Evolutionary conservation across 2,113 vertebrate species (phyloP), one percentile per base, ranked within the genome.

Genomic region (Anser brachyrhynchus): DNA sequence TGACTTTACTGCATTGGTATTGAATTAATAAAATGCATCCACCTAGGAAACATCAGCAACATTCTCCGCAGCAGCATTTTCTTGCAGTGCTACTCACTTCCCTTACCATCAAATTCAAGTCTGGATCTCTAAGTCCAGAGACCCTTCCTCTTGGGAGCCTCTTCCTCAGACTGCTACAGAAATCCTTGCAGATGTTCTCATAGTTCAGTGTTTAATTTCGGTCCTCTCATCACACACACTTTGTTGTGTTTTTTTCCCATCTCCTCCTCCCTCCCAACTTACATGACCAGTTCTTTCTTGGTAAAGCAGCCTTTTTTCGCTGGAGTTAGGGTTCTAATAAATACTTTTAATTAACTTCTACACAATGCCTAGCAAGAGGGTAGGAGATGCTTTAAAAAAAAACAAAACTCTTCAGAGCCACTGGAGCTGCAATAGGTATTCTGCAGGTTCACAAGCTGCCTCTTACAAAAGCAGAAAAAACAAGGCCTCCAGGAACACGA

Each of bases 301-400:
- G 12, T n/a, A 28, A 84, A 51, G 31, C 20, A 28, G 18, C 8
- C 44, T 86, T 46, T 8, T 39, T 78, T 49, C 37, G 25, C 73
- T 44, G 52, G 44, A 80, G 55, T 10, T 31, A 29, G 28, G 71
- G n/a, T 72, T 81, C 57, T 80, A 43, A 61, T 72, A 54, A 79
- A 15, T 76, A 62, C 61, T 90, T 73, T 54, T 37, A 69, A 89
- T 84, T 41, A 44, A 65, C 70, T 80, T 84, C 69, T 69, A 59
- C 52, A 39, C n/a, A 22, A 26, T 41, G n/a, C 51, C 57, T 29
- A 52, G 41, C 37, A 59, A 77, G 39, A 87, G 11, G 33, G 23
- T 10, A 65, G 39, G 57, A 90, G 25, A 37, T 33, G 35, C 13
- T 92, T 78, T 29, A 23, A 81, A 84, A 78, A 46, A 10, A 13